Evolutionary conservation across 2,888 invertebrate genomes (phyloP), one percentile per base, ranked within the genome.

Genomic region (Drosophila incognita): DNA sequence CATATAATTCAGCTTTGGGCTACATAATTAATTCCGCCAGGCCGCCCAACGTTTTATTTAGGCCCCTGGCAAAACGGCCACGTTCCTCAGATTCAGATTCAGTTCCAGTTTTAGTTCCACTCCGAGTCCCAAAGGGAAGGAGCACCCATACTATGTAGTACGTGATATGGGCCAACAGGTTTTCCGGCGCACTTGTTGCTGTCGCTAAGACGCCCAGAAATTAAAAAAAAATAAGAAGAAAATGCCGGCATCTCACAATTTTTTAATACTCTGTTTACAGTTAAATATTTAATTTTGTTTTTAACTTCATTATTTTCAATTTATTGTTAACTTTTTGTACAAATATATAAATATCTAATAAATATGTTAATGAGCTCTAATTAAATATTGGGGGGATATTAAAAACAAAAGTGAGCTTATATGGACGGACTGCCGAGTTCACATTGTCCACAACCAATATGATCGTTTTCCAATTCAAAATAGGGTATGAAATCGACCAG

Each of bases 1-100:
- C 87, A 90, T 90, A 90, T 90, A 90, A 90, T 90, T 90, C 82
- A 90, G 90, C 87, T 87, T 80, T 87, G 89, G 87, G 87, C 90
- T 83, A 90, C 90, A 90, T 87, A 90, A 87, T 87, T 87, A 87
- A 87, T 87, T 87, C 90, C 89, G 87, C 82, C 90, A 89, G 76
- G 87, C 81, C 87, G 81, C 82, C 82, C 74, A 85, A 38, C 79
- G 58, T 87, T 83, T 87, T 82, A 87, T 74, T 69, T 74, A 48
- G 68, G 58, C 65, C 51, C 57, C 58, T 72, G 13, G 29, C 57
- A 40, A 42, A 57, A 56, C 27, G 56, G 38, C 56, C 40, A 57
- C 38, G n/a, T 29, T 21, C 67, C 29, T 4, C 53, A 48, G 15
- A 4, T 42, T 24, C 35, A 21, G 36, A 4, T 42, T 24, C 35